Evolutionary conservation across 2,888 invertebrate species (phyloP).

Genomic region (Zele albiditarsus): DNA sequence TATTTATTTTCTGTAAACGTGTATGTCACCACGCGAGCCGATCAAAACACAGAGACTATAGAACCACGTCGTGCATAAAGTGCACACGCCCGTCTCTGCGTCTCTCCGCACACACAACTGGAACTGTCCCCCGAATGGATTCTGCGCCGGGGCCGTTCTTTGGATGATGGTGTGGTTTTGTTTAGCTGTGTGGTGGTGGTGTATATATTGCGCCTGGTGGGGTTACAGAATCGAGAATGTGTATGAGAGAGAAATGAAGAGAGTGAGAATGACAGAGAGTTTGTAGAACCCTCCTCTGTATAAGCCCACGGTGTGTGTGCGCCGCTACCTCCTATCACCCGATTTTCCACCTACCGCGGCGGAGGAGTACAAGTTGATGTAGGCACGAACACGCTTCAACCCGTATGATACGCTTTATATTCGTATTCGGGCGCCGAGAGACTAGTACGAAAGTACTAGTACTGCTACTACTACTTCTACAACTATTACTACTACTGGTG

Average conservation of each 20-base stretch:
- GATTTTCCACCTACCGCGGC: conserved; percentile 35
- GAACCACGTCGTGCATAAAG: conserved; percentile 2
- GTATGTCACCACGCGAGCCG: conserved; percentile 8
- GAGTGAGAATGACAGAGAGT: neutral
- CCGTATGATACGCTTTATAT: conserved; percentile 48
- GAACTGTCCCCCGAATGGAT: neutral
- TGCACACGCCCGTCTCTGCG: conserved; percentile 7
- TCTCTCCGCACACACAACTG: conserved; percentile 9
- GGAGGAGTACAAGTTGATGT: conserved; percentile 14
- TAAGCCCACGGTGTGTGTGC: conserved; percentile 17
- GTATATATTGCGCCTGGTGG: neutral
- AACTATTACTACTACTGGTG: neutral
- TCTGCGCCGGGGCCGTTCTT: conserved; percentile 1
- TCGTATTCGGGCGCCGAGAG: conserved; percentile 35
- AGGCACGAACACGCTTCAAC: conserved; percentile 40
- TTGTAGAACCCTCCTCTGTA: too few relatives aligned
- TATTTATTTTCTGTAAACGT: neutral
- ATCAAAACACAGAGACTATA: conserved; percentile 18
- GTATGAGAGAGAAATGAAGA: neutral
- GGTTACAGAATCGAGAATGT: neutral
- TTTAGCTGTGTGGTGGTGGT: neutral
- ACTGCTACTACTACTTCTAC: neutral
- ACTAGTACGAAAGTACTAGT: conserved; percentile 33
- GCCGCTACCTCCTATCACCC: conserved; percentile 39
- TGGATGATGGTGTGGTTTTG: neutral